Base-by-base conservation (phyloP, 2,797 vertebrate species). In the Molossus molossus region DNA sequence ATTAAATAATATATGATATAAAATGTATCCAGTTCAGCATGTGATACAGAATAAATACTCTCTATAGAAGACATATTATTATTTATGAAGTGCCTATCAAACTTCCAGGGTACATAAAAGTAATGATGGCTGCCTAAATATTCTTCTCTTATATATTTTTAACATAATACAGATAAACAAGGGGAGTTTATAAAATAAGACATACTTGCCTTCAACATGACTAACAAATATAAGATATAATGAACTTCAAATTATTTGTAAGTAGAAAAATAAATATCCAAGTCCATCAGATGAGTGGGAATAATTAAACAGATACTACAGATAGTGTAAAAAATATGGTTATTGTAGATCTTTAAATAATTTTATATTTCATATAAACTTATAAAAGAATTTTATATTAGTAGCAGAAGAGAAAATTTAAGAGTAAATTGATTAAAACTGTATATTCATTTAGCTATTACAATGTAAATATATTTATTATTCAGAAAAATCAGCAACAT, bases 261-360 rank as follows among this genome's bases (percentile, higher is more conserved):
- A 69, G 45, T 50, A 73, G 53, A 33, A 91, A 94, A 93, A 92
- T 69, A 86, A 45, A 88, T 50, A 95, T 23, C 5, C 21, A 83
- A 62, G 4, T 69, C 3, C 6, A 62, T 64, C 6, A 81, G 45
- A 37, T 15, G 23, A 87, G 6, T 82, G 50, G 18, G 4, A 96
- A 85, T 17, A 89, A 55, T 4, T 53, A 1, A 18, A 73, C 13
- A 84, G 5, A 70, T 37, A 76, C 14, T 79, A 23, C 3, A 79
- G 9, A 23, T 50, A 37, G 0, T 17, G 25, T 77, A 81, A 89
- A 70, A 64, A 79, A n/a, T 25, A n/a, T 18, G 2, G 3, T n/a
- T 60, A 40, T 40, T 48, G 5, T 0, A 45, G 5, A n/a, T 53
- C 79, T 79, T 58, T 58, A 40, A 69, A 77, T 90, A 58, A 58